phyloP scores from a whole-genome alignment of 2,888 invertebrate genomes.

The Lapara coniferarum region DNA sequence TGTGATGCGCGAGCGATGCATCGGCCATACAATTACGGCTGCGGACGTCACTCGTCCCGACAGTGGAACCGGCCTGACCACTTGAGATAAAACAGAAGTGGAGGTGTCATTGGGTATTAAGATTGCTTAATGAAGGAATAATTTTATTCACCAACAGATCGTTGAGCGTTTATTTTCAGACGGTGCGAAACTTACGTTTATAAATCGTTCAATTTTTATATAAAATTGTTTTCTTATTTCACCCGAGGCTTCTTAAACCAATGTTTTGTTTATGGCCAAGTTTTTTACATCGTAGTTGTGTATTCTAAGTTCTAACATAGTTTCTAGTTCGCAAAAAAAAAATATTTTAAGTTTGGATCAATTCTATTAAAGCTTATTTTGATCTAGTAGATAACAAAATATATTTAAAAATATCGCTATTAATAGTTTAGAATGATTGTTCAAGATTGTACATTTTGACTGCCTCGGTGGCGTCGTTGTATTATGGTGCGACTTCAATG shows the following conservation, averaged over 20 bases:
- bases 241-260: background rate
- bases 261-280: background rate
- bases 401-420: too few relatives aligned
- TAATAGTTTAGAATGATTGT: too few relatives aligned
- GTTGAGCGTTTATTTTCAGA: conserved; percentile 2
- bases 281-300: background rate
- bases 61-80: conserved; percentile 43
- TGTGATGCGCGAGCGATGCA: conserved; percentile 49
- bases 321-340: background rate
- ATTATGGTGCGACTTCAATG: too few relatives aligned
- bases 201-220: background rate
- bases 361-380: too few relatives aligned
- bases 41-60: conserved; percentile 49
- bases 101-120: conserved; percentile 58
- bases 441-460: too few relatives aligned
- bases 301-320: background rate
- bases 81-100: conserved; percentile 53
- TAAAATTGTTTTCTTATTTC: background rate
- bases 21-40: conserved; percentile 53
- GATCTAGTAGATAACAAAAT: too few relatives aligned
- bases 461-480: too few relatives aligned
- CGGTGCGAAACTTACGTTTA: conserved; percentile 31
- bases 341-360: too few relatives aligned
- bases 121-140: conserved; percentile 54
- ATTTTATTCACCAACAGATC: conserved; percentile 42